Evolutionary conservation across 2,797 vertebrate species (phyloP).

Genomic region (Pseudocheirus occidentalis): DNA sequence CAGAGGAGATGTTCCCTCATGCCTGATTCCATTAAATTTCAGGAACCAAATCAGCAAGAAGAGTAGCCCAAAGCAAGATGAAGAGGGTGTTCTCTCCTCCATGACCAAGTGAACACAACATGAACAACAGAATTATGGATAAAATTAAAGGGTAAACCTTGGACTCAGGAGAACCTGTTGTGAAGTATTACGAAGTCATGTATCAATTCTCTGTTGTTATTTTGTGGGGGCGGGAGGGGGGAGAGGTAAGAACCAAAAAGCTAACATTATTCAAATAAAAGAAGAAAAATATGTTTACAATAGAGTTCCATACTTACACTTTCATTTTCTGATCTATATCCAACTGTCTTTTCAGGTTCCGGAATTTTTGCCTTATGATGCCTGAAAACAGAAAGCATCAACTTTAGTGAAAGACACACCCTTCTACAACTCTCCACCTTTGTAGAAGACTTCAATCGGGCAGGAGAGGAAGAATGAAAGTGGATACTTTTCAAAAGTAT

Average conservation of each 20-base stretch:
- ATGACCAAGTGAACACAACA: background rate
- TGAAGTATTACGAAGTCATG: background rate
- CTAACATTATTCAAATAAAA: conserved; percentile 15
- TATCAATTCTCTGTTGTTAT: conserved; percentile 20
- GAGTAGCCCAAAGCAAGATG: conserved; percentile 33
- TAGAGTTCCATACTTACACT: conserved; percentile 73
- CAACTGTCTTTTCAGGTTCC: conserved; percentile 53
- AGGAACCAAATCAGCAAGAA: background rate
- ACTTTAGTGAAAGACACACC: background rate
- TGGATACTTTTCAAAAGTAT: background rate
- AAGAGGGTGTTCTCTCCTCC: conserved; percentile 3
- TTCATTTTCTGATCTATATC: conserved; percentile 59
- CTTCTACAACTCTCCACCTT: background rate
- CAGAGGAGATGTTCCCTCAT: background rate
- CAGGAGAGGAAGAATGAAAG: background rate
- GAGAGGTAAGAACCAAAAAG: conserved; percentile 14
- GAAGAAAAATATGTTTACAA: conserved; percentile 1
- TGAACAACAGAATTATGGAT: conserved; percentile 46
- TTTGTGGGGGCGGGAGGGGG: too few species aligned
- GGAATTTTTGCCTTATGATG: conserved; percentile 63
- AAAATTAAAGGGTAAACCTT: background rate
- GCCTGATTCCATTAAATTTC: background rate
- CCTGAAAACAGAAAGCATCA: conserved; percentile 53
- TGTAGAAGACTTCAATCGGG: background rate
- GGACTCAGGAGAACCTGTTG: background rate